Conservation (phyloP, 2,888 invertebrate genomes). For the Drosophila aldrichi region DNA sequence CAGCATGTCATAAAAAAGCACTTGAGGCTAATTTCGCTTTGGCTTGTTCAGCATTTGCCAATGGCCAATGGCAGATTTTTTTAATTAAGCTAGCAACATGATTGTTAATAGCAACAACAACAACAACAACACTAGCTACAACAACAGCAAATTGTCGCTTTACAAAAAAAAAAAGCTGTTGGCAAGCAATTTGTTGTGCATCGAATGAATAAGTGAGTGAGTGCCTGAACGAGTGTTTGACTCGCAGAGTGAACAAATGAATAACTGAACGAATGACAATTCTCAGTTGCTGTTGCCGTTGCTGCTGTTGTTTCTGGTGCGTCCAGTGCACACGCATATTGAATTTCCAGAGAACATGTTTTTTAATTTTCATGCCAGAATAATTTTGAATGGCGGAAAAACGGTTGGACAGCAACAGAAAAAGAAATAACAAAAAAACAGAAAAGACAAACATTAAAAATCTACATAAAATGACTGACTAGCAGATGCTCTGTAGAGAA, state of each 20-base stretch:
- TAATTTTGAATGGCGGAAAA: conserved; percentile 73
- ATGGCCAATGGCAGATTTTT: conserved; percentile 46
- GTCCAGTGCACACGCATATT: conserved; percentile 70
- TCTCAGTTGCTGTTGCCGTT: conserved; percentile 14
- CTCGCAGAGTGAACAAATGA: conserved; percentile 41
- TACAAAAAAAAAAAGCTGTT: conserved; percentile 39
- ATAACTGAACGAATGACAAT: conserved; percentile 50
- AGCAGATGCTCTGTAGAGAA: neutral
- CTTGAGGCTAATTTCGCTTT: conserved; percentile 75
- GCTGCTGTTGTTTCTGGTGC: conserved; percentile 22
- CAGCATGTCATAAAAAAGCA: conserved; percentile 65
- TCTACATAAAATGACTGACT: neutral
- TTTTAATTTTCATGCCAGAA: conserved; percentile 78
- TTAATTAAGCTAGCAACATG: conserved; percentile 72
- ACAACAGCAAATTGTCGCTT: conserved; percentile 40
- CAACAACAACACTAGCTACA: conserved; percentile 9
- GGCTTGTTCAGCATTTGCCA: conserved; percentile 47
- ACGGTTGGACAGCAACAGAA: conserved; percentile 27
- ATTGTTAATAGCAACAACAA: conserved; percentile 41
- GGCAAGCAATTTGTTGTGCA: conserved; percentile 63
- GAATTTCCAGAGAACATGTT: conserved; percentile 76
- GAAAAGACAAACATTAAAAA: conserved; percentile 34
- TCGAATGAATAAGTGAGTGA: conserved; percentile 50
- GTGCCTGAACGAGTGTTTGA: conserved; percentile 29
- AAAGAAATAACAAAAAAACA: conserved; percentile 29